Evolutionary conservation across 2,888 invertebrate genomes (phyloP).

Genomic region (Agrilus cyanescens): DNA sequence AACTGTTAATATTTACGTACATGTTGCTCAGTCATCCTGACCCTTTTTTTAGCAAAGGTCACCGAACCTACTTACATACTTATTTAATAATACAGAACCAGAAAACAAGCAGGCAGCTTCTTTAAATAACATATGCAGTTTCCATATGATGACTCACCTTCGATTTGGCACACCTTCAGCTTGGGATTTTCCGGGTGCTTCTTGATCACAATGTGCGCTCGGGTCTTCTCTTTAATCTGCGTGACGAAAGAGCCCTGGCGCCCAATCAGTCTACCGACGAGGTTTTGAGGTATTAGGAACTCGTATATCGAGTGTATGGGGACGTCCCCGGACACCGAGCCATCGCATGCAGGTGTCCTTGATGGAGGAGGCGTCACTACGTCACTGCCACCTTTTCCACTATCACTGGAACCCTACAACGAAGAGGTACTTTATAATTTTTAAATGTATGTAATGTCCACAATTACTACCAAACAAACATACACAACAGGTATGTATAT

Average conservation of each 20-base stretch:
- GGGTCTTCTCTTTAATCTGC: slow-evolving; percentile 64
- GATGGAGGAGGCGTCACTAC: slow-evolving; percentile 58
- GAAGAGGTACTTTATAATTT: slow-evolving; percentile 12
- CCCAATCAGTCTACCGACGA: slow-evolving; percentile 83
- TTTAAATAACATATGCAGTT: no score
- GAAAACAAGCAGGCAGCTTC: no score
- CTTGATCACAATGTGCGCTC: slow-evolving; percentile 68
- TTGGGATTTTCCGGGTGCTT: slow-evolving; percentile 62
- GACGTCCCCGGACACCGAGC: slow-evolving; percentile 22
- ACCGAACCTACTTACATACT: no score
- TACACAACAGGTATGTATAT: no score
- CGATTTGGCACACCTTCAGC: slow-evolving; percentile 72
- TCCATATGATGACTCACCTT: slow-evolving; percentile 42
- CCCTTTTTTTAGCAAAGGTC: no score
- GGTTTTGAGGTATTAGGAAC: slow-evolving; percentile 59
- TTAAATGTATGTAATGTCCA: no score
- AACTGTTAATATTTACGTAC: no score
- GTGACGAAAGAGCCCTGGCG: slow-evolving; percentile 71
- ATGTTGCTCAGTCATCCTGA: no score
- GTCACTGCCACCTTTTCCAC: slow-evolving; percentile 70
- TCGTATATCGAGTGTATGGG: slow-evolving; percentile 47
- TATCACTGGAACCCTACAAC: slow-evolving; percentile 64
- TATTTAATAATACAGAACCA: no score
- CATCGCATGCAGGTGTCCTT: slow-evolving; percentile 38
- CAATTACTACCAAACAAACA: no score